Percentiles rank a stretch among this genome's conserved stretches.
phyloP scores from a whole-genome alignment of 2,113 vertebrate species.

The Calidris pygmaea region DNA sequence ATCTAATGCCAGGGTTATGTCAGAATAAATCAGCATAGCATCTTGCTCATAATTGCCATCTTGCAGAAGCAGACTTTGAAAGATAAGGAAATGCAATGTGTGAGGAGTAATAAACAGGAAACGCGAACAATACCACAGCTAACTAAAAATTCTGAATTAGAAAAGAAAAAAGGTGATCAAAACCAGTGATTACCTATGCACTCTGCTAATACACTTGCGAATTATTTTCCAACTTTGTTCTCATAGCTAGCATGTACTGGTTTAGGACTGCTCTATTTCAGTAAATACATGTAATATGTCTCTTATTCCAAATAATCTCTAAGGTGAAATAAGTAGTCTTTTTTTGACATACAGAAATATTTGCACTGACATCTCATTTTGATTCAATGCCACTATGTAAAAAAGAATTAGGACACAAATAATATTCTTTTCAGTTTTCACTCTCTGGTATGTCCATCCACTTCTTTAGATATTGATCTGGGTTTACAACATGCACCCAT shows the following conservation, averaged over 20 bases:
- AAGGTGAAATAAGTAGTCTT: not conserved
- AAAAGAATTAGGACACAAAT: not conserved
- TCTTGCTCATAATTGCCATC: not conserved
- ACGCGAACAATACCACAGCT: not conserved
- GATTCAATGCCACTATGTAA: not conserved
- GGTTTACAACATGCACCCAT: fast-evolving
- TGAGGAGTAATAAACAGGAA: not conserved
- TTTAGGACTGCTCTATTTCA: not conserved
- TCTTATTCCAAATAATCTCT: not conserved
- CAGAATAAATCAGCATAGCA: not conserved
- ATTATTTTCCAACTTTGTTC: not conserved
- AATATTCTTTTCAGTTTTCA: not conserved
- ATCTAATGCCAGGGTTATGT: not conserved
- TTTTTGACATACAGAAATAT: not conserved
- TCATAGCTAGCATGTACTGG: not conserved
- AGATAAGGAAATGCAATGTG: not conserved
- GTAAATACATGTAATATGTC: not conserved
- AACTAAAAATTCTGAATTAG: not conserved
- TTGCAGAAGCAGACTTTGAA: not conserved
- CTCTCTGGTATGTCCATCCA: not conserved
- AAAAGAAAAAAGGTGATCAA: not conserved
- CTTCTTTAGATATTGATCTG: not conserved
- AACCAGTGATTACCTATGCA: not conserved
- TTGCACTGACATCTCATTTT: not conserved
- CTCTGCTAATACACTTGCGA: not conserved